Base-by-base conservation (phyloP, 1,140 invertebrate genomes). In the Teleogryllus occipitalis region DNA sequence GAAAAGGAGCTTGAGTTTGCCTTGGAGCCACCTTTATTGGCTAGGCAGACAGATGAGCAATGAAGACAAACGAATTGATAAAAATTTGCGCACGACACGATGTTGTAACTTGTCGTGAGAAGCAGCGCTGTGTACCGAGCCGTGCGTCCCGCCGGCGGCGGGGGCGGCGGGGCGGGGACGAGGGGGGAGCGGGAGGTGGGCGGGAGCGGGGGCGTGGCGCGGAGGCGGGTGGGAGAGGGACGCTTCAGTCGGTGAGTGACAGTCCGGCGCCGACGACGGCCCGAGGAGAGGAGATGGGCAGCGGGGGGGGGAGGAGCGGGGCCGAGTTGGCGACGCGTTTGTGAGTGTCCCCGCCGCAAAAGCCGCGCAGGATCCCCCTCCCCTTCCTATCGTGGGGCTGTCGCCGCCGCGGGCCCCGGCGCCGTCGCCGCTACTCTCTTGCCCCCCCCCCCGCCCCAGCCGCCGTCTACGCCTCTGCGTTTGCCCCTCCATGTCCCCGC, bases 31-130 rank as follows among this genome's bases (percentile, higher is more conserved):
- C 54, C 54, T 65, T 65, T 65, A 65, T 65, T 65, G 54, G 54
- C 54, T 10, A 65, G 27, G 54, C 54, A 65, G 54, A 18, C 54
- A 18, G 54, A 65, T 65, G 54, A 65, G 54, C 54, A 65, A 65
- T 65, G 54, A 65, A 65, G 54, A 65, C 54, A 65, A 65, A 65
- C 54, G 54, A 65, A 65, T 65, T 65, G 54, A 65, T 65, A 65
- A 65, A 65, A 65, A 65, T 65, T 65, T 65, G 54, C 54, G 54
- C 54, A 65, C 54, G 54, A 65, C 54, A 65, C 10, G 54, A 65
- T 65, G 54, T 65, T 65, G 54, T 65, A 65, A 65, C 54, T 65
- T 65, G 54, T 65, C 54, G 54, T 65, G 54, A 65, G 54, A 65
- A 65, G 54, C 54, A 18, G 54, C 54, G 18, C 54, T 65, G 54